Percentiles rank a stretch among this genome's conserved stretches.
phyloP scores from a whole-genome alignment of 37 sponge, comb jelly and placozoan species.

The Halichondria panicea region DNA sequence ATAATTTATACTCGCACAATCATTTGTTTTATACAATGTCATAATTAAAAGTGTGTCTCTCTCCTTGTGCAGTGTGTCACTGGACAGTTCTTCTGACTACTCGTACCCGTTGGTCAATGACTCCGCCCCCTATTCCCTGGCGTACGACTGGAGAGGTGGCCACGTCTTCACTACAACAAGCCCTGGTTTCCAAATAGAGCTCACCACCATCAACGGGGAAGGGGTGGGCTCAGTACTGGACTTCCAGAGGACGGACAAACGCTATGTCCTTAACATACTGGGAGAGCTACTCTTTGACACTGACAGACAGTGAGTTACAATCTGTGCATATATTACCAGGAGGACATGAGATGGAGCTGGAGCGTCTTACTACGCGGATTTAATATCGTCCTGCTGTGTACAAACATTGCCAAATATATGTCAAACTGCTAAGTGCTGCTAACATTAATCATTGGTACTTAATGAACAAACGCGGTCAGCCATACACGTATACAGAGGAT shows the following conservation, averaged over 20 bases:
- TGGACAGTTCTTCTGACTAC: background rate
- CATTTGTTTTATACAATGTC: too few relatives aligned
- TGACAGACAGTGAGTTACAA: constrained; percentile 8
- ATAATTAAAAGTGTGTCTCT: background rate
- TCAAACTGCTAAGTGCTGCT: too few relatives aligned
- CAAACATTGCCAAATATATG: too few relatives aligned
- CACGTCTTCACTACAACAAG: constrained; percentile 31
- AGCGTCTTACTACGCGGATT: too few relatives aligned
- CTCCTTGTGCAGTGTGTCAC: background rate
- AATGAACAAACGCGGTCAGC: too few relatives aligned
- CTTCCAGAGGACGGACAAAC: background rate
- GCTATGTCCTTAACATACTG: background rate
- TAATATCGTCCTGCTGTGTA: too few relatives aligned
- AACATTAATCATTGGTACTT: too few relatives aligned
- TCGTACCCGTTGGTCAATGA: background rate
- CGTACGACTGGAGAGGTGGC: constrained; percentile 42
- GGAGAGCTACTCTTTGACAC: constrained; percentile 25
- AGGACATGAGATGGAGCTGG: too few relatives aligned
- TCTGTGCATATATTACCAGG: too few relatives aligned
- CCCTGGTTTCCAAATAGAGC: constrained; percentile 23
- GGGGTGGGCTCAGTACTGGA: constrained; percentile 6
- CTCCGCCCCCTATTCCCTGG: constrained; percentile 27
- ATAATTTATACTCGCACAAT: background rate
- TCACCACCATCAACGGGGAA: constrained; percentile 12
- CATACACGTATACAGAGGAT: too few relatives aligned